Base-by-base conservation (phyloP, 2,113 vertebrate genomes). In the Catharus minimus region DNA sequence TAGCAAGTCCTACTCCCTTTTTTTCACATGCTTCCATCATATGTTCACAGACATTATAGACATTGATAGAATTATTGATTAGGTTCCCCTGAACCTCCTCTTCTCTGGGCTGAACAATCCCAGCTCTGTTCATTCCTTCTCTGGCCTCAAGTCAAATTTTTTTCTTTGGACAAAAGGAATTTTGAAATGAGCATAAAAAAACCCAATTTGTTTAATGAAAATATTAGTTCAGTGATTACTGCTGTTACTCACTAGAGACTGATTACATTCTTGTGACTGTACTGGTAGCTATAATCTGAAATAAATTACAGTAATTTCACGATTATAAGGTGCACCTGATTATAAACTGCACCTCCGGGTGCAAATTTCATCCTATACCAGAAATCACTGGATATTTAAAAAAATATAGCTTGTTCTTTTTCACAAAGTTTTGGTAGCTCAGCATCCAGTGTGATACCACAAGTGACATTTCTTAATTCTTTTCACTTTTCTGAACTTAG, bases 351-450 rank as follows among this genome's bases (percentile, higher is more conserved):
- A 38, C 38, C 38, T 38, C 38, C 38, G 11, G 38, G 38, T 38
- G 38, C 38, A 38, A 57, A 69, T 69, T 53, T 61, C 27, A 74
- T 64, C n/a, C 23, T 67, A 9, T 36, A 38, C 27, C 16, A 30
- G 9, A 16, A 68, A 68, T 53, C 21, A 60, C 0, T 1, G 75
- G 5, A 8, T 56, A 68, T 38, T 90, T 9, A 4, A 19, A 75
- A 53, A 58, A 68, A 67, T 28, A 36, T 0, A 2, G 20, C 20
- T 67, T 0, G 0, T 43, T 67, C 38, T 38, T 38, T 38, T 38
- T 38, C 32, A 66, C 9, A 50, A 27, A 46, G 9, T 32, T 39
- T 56, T 53, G 9, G 28, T 41, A 49, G 10, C 43, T 76, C 18
- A 30, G 24, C 17, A 57, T 24, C 7, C 66, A 82, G 13, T 39